Evolutionary conservation across 2,797 vertebrate species (phyloP), one percentile per base, ranked within the genome.

Genomic region (Oophaga sylvatica): DNA sequence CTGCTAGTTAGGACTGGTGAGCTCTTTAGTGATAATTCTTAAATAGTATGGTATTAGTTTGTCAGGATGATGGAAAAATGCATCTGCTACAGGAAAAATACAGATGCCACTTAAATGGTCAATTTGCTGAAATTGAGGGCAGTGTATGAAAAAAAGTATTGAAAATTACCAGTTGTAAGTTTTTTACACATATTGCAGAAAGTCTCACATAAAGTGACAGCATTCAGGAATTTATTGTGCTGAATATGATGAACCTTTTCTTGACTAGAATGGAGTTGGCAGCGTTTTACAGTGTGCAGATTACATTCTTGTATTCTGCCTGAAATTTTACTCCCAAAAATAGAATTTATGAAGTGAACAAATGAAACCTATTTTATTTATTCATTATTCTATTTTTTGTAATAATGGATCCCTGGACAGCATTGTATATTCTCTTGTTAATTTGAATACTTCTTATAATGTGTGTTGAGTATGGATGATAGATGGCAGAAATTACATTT

Each of bases 121-220:
- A 53, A 67, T 81, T 81, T 81, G 15, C 62, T 68, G 17, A 68
- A 81, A 81, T 81, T 11, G 45, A 81, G 80, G 59, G 80, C 80
- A 81, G 62, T 68, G 63, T 20, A n/a, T 53, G 63, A 63, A 26
- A 56, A 65, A 81, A 81, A 13, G 1, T 4, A 81, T 16, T 19
- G 45, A 56, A 35, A 59, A 57, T 56, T 70, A 56, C 17, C 22
- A 83, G 65, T 48, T 67, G 15, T 31, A 31, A 83, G 45, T 29
- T 57, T 83, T 83, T 83, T 70, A 70, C 48, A 35, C 10, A 35
- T 68, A 48, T 70, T 83, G 17, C 60, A 82, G n/a, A 31, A 12
- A 20, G 1, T 10, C 56, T 68, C 63, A 31, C 16, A 29, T 19
- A 53, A 56, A 56, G 8, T 53, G 80, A 29, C 62, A 68, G 63